A percentile compares a stretch with the other conserved stretches of the same genome.
These are phyloP conservation scores for Anastrepha obliqua DNA, from an alignment of 1,140 invertebrate species.

Conservation along the genomic window DNA sequence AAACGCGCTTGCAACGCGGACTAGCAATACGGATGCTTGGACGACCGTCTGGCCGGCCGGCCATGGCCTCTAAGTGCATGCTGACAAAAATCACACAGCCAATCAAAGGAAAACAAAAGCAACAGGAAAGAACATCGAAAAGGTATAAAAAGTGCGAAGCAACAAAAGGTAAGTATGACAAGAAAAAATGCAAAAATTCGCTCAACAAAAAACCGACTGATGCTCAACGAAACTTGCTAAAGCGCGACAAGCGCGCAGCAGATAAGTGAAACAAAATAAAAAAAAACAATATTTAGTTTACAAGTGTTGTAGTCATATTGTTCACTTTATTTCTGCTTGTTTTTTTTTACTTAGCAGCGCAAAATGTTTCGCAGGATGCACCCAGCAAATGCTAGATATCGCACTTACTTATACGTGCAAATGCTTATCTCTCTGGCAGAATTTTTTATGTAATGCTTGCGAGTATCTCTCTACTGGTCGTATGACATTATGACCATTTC, in stretches of 20 bases:
- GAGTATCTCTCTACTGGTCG: not conserved
- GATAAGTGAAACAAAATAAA: not conserved
- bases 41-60: not conserved
- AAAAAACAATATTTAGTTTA: not conserved
- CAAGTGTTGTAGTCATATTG: slow-evolving; percentile 15
- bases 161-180: slow-evolving; percentile 23
- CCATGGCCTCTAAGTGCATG: not conserved
- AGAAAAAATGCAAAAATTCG: not conserved
- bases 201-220: not conserved
- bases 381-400: not conserved
- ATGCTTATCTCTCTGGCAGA: slow-evolving; percentile 12
- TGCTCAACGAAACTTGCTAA: slow-evolving; percentile 30
- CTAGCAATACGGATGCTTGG: not conserved
- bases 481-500: not conserved
- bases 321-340: not conserved
- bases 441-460: slow-evolving; percentile 12
- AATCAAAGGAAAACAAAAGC: slow-evolving; percentile 30
- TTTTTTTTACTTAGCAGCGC: not conserved
- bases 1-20: slow-evolving; percentile 30
- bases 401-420: not conserved
- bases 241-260: slow-evolving; percentile 20
- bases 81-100: slow-evolving; percentile 50
- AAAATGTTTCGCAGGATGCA: not conserved
- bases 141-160: too few relatives aligned
- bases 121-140: too few relatives aligned